Base-by-base conservation (phyloP, 1,140 invertebrate species). In the Pissodes strobi region DNA sequence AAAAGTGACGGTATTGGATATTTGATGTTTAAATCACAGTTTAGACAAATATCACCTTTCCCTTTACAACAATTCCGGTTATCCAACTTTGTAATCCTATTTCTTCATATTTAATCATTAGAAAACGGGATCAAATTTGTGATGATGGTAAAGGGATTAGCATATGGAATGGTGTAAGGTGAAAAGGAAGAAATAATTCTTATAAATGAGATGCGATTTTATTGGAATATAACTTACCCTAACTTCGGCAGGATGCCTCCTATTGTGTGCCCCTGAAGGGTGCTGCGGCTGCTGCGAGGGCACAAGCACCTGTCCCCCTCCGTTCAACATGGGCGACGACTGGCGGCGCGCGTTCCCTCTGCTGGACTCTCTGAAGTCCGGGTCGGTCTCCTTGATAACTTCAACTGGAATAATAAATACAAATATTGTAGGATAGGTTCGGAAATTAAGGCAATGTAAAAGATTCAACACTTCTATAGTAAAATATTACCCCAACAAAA, bases 311-410 rank as follows among this genome's bases (percentile, higher is more conserved):
- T 71, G 61, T 8, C 69, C 65, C 9, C 71, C 69, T 15, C 69
- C 67, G 65, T 69, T 71, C 61, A 68, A 71, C 69, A 71, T 70
- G 23, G 52, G 51, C 25, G 49, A 25, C 17, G 43, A 21, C 21
- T 43, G 39, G 3, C 3, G n/a, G 23, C 34, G 39, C 4, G 2
- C 8, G 12, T 21, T 45, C 51, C 51, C 43, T 22, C 51, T 48
- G 2, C 18, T 74, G 27, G 59, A 71, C 37, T 78, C 74, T 27
- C 67, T 76, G 76, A 83, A 85, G 68, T 78, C 77, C 68, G 85
- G 84, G 76, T 88, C 86, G 58, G 79, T 83, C 71, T 84, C 80
- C 22, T 56, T 55, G 66, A 89, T 87, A 49, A 85, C 87, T 73
- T 87, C 87, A 77, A 88, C 87, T 89, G 57, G 41, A 72, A 64